Conservation (phyloP, 1,140 invertebrate genomes). For the Riptortus pedestris region DNA sequence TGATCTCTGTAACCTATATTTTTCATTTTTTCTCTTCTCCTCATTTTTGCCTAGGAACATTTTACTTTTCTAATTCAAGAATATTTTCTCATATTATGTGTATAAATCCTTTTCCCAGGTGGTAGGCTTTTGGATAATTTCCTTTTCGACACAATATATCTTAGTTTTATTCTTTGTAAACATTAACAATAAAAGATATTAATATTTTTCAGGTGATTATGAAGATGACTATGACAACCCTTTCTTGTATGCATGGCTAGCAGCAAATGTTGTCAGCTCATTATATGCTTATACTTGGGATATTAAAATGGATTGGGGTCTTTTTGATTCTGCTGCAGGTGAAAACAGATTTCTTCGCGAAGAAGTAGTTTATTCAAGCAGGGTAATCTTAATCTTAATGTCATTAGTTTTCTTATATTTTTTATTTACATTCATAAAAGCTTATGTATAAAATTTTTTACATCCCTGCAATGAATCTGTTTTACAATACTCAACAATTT, state of each 20-base stretch:
- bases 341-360: slow-evolving; percentile 71
- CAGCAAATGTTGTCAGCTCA: slow-evolving; percentile 62
- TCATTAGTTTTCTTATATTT: slow-evolving; percentile 32
- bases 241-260: slow-evolving; percentile 71
- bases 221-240: slow-evolving; percentile 55
- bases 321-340: slow-evolving; percentile 77
- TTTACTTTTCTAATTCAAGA: too few relatives aligned
- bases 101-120: too few relatives aligned
- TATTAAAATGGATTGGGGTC: slow-evolving; percentile 96
- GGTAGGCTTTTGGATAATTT: too few relatives aligned
- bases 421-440: slow-evolving; percentile 9
- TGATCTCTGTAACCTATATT: too few relatives aligned
- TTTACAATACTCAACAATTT: too few relatives aligned
- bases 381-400: slow-evolving; percentile 34
- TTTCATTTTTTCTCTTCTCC: too few relatives aligned
- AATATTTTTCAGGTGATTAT: slow-evolving; percentile 44
- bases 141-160: too few relatives aligned
- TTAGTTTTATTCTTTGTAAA: not conserved
- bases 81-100: too few relatives aligned
- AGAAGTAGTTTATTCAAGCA: slow-evolving; percentile 67
- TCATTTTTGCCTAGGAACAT: too few relatives aligned
- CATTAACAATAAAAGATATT: not conserved
- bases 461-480: too few relatives aligned
- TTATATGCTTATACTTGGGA: slow-evolving; percentile 89
- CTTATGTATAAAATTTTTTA: too few relatives aligned